Evolutionary conservation across 2,113 vertebrate genomes (phyloP).

Genomic region (Ploceus nigricollis): DNA sequence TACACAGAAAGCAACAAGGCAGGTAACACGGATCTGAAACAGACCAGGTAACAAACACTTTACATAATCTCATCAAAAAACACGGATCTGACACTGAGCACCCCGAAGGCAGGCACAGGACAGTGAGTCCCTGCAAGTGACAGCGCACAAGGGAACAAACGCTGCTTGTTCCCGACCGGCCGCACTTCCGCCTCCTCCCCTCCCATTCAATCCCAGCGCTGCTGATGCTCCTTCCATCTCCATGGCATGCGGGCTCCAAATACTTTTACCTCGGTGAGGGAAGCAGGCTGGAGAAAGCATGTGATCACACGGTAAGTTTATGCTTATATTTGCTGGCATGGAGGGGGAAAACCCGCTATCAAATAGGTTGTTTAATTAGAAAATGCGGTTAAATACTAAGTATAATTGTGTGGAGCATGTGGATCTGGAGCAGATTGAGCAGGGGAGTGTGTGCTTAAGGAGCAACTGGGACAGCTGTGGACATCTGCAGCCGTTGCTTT

Average conservation of each 20-base stretch:
- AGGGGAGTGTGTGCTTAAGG: constrained; percentile 1
- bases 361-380: not conserved
- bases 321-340: not conserved
- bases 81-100: rapidly evolving
- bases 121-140: not conserved
- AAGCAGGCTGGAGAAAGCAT: not conserved
- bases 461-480: constrained; percentile 16
- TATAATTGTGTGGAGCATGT: not conserved
- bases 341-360: not conserved
- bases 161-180: not conserved
- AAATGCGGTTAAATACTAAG: not conserved
- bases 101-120: not conserved
- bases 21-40: not conserved
- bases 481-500: constrained; percentile 5
- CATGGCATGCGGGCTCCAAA: not conserved
- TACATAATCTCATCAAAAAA: too few species aligned
- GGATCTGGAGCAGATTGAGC: not conserved
- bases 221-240: not conserved
- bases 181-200: constrained; percentile 33
- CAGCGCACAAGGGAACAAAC: not conserved
- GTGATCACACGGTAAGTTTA: not conserved
- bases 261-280: not conserved
- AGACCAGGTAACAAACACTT: not conserved
- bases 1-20: not conserved
- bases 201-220: not conserved